Conservation (phyloP, 1,140 invertebrate genomes). For the Chrysoperla carnea region DNA sequence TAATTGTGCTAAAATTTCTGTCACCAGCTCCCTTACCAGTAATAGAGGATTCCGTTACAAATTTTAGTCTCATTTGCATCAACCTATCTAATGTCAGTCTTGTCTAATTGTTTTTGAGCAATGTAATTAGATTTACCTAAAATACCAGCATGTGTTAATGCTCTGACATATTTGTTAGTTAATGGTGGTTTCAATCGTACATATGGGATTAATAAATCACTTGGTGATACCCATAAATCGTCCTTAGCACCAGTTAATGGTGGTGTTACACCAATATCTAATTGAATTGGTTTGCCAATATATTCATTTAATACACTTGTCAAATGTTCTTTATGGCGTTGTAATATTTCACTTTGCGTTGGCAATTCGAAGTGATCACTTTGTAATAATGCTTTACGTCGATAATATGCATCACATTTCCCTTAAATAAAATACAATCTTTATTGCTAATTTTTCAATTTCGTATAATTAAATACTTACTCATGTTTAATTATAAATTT, state of each 20-base stretch:
- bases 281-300: neutral
- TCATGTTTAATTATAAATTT: too few relatives aligned
- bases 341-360: neutral
- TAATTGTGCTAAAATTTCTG: too few relatives aligned
- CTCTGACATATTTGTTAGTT: constrained; percentile 18
- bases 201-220: constrained; percentile 19
- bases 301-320: neutral
- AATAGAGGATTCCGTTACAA: too few relatives aligned
- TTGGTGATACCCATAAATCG: constrained; percentile 20
- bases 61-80: too few relatives aligned
- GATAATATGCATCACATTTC: neutral
- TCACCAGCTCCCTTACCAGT: too few relatives aligned
- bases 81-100: too few relatives aligned
- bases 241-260: constrained; percentile 13
- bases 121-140: constrained; percentile 14
- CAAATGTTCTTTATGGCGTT: neutral
- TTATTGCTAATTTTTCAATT: neutral
- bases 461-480: too few relatives aligned
- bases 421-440: neutral
- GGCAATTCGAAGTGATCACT: neutral
- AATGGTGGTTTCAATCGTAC: constrained; percentile 14
- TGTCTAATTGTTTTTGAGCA: neutral
- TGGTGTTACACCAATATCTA: constrained; percentile 13
- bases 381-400: neutral
- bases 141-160: constrained; percentile 24